A percentile compares a stretch with the other conserved stretches of the same genome.
phyloP scores from a whole-genome alignment of 1,140 invertebrate genomes.

The Gonioctena quinquepunctata region DNA sequence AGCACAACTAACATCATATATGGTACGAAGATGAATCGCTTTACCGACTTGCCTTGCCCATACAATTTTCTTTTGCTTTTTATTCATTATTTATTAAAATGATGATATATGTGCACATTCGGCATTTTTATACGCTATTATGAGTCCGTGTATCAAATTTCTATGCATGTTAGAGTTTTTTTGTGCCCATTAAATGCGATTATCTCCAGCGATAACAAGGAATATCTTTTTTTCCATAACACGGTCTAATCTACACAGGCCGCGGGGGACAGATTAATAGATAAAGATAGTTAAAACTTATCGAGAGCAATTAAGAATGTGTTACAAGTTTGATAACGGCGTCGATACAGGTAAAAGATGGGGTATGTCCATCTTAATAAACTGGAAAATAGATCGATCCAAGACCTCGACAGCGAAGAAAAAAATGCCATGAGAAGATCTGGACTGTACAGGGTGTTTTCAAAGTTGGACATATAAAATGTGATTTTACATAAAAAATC shows the following conservation, averaged over 20 bases:
- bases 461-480: too few species aligned
- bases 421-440: too few species aligned
- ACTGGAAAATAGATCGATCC: not conserved
- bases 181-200: slow-evolving; percentile 7
- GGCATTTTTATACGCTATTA: not conserved
- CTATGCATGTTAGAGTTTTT: slow-evolving; percentile 1
- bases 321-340: slow-evolving; percentile 12
- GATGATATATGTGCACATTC: slow-evolving; percentile 2
- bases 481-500: too few species aligned
- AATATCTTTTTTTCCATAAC: slow-evolving; percentile 12
- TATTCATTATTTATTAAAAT: slow-evolving; percentile 3
- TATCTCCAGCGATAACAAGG: slow-evolving; percentile 9
- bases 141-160: slow-evolving; percentile 6
- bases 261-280: slow-evolving; percentile 12
- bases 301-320: slow-evolving; percentile 11
- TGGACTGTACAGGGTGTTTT: too few species aligned
- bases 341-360: slow-evolving; percentile 1
- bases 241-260: not conserved
- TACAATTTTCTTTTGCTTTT: not conserved
- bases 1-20: not conserved
- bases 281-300: slow-evolving; percentile 7
- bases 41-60: not conserved
- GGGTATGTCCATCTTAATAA: not conserved
- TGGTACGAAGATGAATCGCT: slow-evolving; percentile 4
- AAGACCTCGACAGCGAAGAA: too few species aligned